Base-by-base conservation (phyloP, 2,113 vertebrate species). In the Bambusicola thoracicus region DNA sequence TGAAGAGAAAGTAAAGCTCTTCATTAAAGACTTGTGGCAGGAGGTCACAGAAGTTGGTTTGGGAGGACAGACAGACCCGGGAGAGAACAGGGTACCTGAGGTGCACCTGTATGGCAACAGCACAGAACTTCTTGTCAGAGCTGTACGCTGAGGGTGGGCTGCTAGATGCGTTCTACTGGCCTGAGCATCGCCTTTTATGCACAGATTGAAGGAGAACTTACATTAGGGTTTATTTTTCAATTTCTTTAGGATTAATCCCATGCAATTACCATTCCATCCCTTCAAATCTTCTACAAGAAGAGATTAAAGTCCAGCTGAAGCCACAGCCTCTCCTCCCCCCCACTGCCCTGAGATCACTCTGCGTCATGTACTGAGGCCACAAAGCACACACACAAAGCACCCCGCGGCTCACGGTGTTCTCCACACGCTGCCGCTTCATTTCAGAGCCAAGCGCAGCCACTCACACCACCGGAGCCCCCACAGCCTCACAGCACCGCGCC, bases 41-140 rank as follows among this genome's bases (percentile, higher is more conserved):
- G 29, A 49, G 21, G 13, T 27, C n/a, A 62, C 27, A 43, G 41
- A 46, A 49, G 12, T 34, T 0, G 27, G 17, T 69, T 21, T 0
- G 0, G 0, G 29, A 83, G 30, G 13, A 49, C 36, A 72, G 62
- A 48, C 6, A 78, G 17, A n/a, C 4, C 8, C 0, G 1, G 15
- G 2, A 24, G 55, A 19, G 19, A 10, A 69, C 12, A 44, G 41
- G 22, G 16, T 29, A 34, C 34, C 32, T 13, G n/a, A 2, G 12
- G 20, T 38, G 7, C 12, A 13, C 29, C 2, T 2, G 43, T 4
- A 21, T 4, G 10, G 32, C 53, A 46, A 72, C 53, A 41, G 21
- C 0, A 0, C 25, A 53, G 55, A 44, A 7, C 32, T 49, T 13
- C 7, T 6, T 5, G 2, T 2, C 36, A n/a, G 43, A 48, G 22